Evolutionary conservation across 2,113 vertebrate species (phyloP), one percentile per base, ranked within the genome.

Genomic region (Cardinalis cardinalis): DNA sequence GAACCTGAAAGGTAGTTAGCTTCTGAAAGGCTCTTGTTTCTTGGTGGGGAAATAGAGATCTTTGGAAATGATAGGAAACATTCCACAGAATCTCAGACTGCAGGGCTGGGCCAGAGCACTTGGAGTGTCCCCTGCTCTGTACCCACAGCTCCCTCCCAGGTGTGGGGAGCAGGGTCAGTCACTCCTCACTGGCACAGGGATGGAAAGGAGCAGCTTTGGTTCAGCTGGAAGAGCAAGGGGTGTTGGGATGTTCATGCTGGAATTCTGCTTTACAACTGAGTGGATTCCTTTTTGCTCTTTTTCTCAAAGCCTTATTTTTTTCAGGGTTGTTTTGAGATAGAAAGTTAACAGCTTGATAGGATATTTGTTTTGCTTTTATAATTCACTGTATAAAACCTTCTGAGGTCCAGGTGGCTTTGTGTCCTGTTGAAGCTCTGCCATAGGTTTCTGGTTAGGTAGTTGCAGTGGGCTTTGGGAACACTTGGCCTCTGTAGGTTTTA

Each of bases 1-100:
- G 87, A 88, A 36, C 61, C 78, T 66, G 61, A 51, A 78, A 90
- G 72, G 80, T 72, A 86, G 76, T 65, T 95, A 86, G 79, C 79
- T 94, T 92, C 70, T 70, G 75, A 43, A 83, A 31, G 56, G 4
- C 25, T 66, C 89, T 87, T 68, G 34, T 84, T 93, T 78, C 61
- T 87, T 38, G 56, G 5, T n/a, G 77, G 72, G 66, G 51, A 91
- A 78, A 64, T 38, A 4, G 77, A 86, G 34, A 38, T 87, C 7
- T 75, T 71, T 71, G 52, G 46, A 53, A 59, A 60, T 24, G 29
- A 8, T 10, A 13, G 61, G 68, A 40, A 88, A 18, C 51, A 84
- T 90, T 87, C 29, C 81, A 43, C n/a, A 66, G 80, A 64, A 53
- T 51, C 34, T 69, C 58, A 78, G 86, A 13, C 38, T 64, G 60